Base-by-base conservation (phyloP, 1,140 invertebrate genomes). In the Spodoptera frugiperda region DNA sequence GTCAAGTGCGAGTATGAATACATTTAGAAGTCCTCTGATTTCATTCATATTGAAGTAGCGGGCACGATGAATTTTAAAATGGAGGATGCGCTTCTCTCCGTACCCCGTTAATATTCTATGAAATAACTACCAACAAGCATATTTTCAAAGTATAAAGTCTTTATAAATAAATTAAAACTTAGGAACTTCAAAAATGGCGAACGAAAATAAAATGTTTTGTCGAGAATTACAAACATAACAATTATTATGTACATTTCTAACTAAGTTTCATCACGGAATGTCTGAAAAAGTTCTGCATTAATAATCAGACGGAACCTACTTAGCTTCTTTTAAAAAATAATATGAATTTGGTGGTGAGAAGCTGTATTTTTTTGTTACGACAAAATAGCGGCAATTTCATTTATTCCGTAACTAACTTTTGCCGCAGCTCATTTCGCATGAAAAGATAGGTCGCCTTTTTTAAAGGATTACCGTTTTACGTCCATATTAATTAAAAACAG, bases 1-100 rank as follows among this genome's bases (percentile, higher is more conserved):
- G 11, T 14, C 1, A 15, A 15, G 17, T 53, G n/a, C 21, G 21
- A 33, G 9, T 68, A 33, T 68, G 65, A 53, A 68, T 68, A 15
- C 21, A 53, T 68, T 53, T 53, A 67, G 19, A 17, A 53, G 25
- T 68, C 25, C 65, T 21, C 49, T 53, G 49, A 53, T 68, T 53
- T 68, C 65, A 68, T 68, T 68, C 25, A 68, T 68, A 33, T 68
- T 68, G 19, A 21, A 68, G 48, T 30, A 30, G 65, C 46, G 65
- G 65, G 1, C 53, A 51, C 25, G n/a, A 6, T 51, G 48, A 68
- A 51, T 68, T 68, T 51, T 68, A 68, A 51, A 68, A 30, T 21
- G 48, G 8, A 68, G 65, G 65, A 68, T 68, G 46, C 65, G 65
- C 65, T 49, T 15, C 48, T 15, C 48, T 48, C 44, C 15, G 6